Evolutionary conservation across 2,113 vertebrate genomes (phyloP), one percentile per base, ranked within the genome.

Genomic region (Pandion haliaetus): DNA sequence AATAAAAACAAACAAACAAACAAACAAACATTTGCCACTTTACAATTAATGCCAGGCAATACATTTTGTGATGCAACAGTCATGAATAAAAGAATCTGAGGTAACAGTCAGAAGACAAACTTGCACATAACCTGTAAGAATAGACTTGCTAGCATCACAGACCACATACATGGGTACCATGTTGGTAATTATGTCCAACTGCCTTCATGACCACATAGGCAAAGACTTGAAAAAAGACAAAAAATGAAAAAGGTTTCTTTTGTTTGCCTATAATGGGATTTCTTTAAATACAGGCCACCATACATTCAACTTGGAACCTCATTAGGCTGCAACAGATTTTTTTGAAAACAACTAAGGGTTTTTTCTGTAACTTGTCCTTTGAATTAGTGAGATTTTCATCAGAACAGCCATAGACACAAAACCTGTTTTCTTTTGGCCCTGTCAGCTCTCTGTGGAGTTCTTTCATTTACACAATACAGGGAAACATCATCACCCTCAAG

Each of bases 341-440:
- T 65, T 81, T 61, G 10, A 17, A 55, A 82, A 61, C 52, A 20
- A 66, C 8, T 1, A 3, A 36, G 0, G 0, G 14, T 70, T 86
- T 36, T 73, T 82, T 2, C 61, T 57, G 18, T 59, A 89, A 91
- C 50, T 78, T 55, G 50, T 84, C 57, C 44, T 95, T 93, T 80
- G 66, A 90, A 58, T 91, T 61, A 82, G 36, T 34, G 25, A 96
- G 87, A 90, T 92, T 93, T 96, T 88, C 58, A 91, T 79, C 54
- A 54, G 61, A 96, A 82, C 19, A 50, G 34, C 49, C 61, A n/a
- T 2, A 83, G 62, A 91, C 66, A 85, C 19, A 92, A 72, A 96
- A 91, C 57, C 31, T 73, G 82, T 77, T 94, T 82, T 91, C 45
- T 94, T 96, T 70, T 52, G 49, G 87, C 54, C 36, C 42, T 80